A percentile compares a stretch with the other conserved stretches of the same genome.
phyloP scores from a whole-genome alignment of 64 coral and sea anemone genomes.

The Actinia equina region DNA sequence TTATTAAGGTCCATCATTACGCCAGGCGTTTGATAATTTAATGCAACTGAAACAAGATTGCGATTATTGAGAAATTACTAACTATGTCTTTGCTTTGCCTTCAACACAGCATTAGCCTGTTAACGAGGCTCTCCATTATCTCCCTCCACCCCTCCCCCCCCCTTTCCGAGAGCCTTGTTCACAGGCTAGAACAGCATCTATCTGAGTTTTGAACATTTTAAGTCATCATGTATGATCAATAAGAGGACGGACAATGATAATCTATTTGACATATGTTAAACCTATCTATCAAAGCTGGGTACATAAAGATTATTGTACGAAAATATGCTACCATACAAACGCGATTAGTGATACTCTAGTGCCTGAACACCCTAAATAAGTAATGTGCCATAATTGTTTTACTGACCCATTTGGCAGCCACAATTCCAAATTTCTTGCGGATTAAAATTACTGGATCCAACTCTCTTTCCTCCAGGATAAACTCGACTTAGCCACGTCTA shows the following conservation, averaged over 20 bases:
- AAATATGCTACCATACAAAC: neutral
- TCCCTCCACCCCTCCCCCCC: too few relatives aligned
- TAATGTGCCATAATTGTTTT: neutral
- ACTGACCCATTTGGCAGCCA: conserved; percentile 94
- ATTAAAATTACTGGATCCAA: conserved; percentile 89
- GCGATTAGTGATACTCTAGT: neutral
- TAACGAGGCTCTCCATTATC: too few relatives aligned
- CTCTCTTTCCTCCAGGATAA: conserved; percentile 81
- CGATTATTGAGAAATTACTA: neutral
- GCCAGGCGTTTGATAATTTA: conserved; percentile 93
- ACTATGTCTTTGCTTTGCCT: too few relatives aligned
- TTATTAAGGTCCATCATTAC: conserved; percentile 88
- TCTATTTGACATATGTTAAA: too few relatives aligned
- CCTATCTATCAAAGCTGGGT: too few relatives aligned
- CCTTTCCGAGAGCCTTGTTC: too few relatives aligned
- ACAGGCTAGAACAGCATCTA: too few relatives aligned
- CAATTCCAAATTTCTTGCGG: conserved; percentile 97
- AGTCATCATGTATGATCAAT: too few relatives aligned
- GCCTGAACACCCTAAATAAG: neutral
- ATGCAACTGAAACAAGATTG: conserved; percentile 55
- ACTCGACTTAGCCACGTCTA: conserved; percentile 75
- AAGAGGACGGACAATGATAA: too few relatives aligned
- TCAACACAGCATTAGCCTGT: too few relatives aligned
- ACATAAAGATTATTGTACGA: too few relatives aligned
- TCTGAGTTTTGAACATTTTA: too few relatives aligned